Evolutionary conservation across 2,888 invertebrate genomes (phyloP), one percentile per base, ranked within the genome.

Genomic region (Euclidia mi): DNA sequence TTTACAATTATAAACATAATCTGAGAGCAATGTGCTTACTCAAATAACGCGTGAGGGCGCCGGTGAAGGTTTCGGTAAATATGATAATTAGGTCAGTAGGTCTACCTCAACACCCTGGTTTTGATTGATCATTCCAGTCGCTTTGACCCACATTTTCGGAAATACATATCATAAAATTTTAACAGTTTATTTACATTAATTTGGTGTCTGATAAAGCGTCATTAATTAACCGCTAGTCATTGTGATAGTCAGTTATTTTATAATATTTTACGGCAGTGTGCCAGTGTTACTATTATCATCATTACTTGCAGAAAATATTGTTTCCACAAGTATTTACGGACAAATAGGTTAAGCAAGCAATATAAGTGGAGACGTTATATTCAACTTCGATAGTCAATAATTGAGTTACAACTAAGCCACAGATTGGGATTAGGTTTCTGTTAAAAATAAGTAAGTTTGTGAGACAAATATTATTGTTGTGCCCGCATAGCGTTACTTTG

Each of bases 11-110:
- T 4, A 28, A 34, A 44, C 45, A 47, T 31, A 37, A 34, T 18
- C 41, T 59, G 43, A 1, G 4, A 57, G 45, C 49, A 48, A 38
- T 40, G 41, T 31, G 34, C 42, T 43, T 52, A 37, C 14, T 56
- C 48, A 17, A 62, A 44, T 35, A 46, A 29, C 12, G n/a, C 18
- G 20, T 7, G 9, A 18, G 40, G 20, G 32, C 11, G 17, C 10
- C 3, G 32, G n/a, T 41, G 14, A 41, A 41, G 41, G 41, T 25
- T 42, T 49, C 28, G n/a, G 37, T 48, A 52, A 56, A 51, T 67
- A 57, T 64, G 35, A 57, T 57, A 60, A 63, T 72, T 53, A 57
- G 69, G 64, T 72, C 60, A 73, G 60, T 68, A 50, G 73, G 73
- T 52, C 69, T 60, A 55, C 29, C 56, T 56, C 38, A 51, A 48